Evolutionary conservation across 92 coral and sea anemone genomes (phyloP), one percentile per base, ranked within the genome.

Genomic region (Porites cylindrica): DNA sequence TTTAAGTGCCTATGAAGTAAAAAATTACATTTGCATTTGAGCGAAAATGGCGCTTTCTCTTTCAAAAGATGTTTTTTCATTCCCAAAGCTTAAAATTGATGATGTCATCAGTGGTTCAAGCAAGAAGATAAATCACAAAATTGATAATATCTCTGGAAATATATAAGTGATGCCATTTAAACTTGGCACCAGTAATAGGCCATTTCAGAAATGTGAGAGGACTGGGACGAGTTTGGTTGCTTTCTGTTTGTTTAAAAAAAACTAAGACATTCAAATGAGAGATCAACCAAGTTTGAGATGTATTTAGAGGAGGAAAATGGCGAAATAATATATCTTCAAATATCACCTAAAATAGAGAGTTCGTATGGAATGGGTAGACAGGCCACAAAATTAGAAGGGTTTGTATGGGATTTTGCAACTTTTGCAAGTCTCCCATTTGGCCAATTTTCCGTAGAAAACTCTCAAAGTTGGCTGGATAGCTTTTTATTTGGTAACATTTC

Each of bases 391-490:
- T 75, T 75, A 75, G 26, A 75, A 75, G 54, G 79, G 13, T 75
- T 75, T 75, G 79, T 23, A 23, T 23, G 24, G 24, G 24, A 23
- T 23, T 23, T 23, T 23, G 24, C 24, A 23, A 23, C 24, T 75
- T 75, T 75, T 75, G 79, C 79, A 75, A 75, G 79, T 52, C 59
- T 75, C 79, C 54, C 79, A 75, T 75, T 75, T 75, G 79, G 51
- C 26, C 79, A 75, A 75, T 75, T 75, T 75, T 75, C 79, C 79
- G 47, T 58, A 26, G 54, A 75, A 75, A 75, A 75, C 79, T 75
- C 54, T 75, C 47, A 23, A 75, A 75, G 54, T 75, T 75, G 79
- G 79, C 59, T 75, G 79, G 79, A 58, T 8, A 75, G 79, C 79
- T 75, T 75, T 75, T 75, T 58, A 75, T 75, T 75, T 19, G 47